Evolutionary conservation across 2,113 vertebrate genomes (phyloP), one percentile per base, ranked within the genome.

Genomic region (Micromys minutus): DNA sequence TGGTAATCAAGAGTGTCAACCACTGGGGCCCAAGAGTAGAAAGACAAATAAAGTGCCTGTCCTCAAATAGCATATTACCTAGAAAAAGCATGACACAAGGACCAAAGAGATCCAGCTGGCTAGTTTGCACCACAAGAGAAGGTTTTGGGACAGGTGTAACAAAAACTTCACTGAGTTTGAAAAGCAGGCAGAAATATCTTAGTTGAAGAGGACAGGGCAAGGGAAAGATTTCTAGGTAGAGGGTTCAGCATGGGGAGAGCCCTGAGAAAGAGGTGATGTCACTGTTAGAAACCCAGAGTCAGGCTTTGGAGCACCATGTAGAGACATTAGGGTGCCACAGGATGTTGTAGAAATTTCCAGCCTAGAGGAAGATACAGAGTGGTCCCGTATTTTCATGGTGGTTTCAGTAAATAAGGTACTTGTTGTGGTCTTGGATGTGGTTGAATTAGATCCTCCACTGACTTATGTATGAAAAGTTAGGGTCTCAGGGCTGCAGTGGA

Each of bases 201-300:
- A 72, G 75, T 7, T n/a, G n/a, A 86, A 75, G 42, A 36, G 4
- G 0, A 11, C 4, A 4, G 26, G 47, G 2, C 19, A 2, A 11
- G 83, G 42, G 16, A 36, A 86, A 13, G 15, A 47, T 69, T 87
- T 79, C 45, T 72, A 61, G 61, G 26, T 36, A 55, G 39, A 34
- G 57, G 11, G n/a, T 0, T 0, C 7, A n/a, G 47, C 0, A 0
- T 9, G 31, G 5, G 21, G 50, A 29, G 39, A 19, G 11, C 36
- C 22, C 26, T 57, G 75, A 47, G 4, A 61, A 5, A 2, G 15
- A 31, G 4, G 45, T 15, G 69, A 3, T 34, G 24, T 29, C 31
- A 5, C 1, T 0, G 4, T n/a, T 47, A 16, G n/a, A 26, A 45
- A 65, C 7, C 3, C 57, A 89, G 47, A 79, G n/a, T 6, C 39